A percentile compares a stretch with the other conserved stretches of the same genome.
These are phyloP conservation scores for Doryteuthis pealeii DNA, from an alignment of 1,140 invertebrate species.

Conservation along the genomic window DNA sequence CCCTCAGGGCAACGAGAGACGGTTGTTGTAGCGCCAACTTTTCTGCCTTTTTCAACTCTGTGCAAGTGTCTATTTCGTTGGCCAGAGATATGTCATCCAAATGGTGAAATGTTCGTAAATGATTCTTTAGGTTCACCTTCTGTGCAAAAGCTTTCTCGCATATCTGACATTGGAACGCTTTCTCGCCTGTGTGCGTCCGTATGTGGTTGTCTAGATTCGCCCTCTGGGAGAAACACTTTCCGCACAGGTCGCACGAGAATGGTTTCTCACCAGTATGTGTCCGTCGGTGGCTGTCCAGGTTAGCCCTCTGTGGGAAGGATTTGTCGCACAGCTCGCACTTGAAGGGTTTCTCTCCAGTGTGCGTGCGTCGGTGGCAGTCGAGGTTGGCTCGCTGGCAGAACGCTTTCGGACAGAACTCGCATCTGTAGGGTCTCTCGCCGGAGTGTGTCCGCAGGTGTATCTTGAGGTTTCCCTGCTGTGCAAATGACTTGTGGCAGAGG, in stretches of 20 bases:
- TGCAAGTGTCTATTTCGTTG: too few relatives aligned
- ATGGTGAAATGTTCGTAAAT: not conserved
- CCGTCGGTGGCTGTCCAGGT: not conserved
- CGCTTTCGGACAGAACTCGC: not conserved
- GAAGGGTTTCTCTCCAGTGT: slow-evolving; percentile 87
- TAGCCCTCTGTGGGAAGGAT: not conserved
- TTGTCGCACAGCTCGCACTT: slow-evolving; percentile 64
- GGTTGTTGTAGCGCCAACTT: too few relatives aligned
- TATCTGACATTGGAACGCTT: slow-evolving; percentile 53
- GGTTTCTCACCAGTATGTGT: slow-evolving; percentile 17
- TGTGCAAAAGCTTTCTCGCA: slow-evolving; percentile 12
- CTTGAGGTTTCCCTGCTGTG: slow-evolving; percentile 60
- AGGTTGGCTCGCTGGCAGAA: slow-evolving; percentile 16
- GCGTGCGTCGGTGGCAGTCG: slow-evolving; percentile 84
- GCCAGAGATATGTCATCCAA: too few relatives aligned
- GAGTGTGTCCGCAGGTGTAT: slow-evolving; percentile 44
- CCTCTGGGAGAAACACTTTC: slow-evolving; percentile 94
- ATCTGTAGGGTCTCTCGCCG: slow-evolving; percentile 54
- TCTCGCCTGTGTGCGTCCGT: slow-evolving; percentile 71
- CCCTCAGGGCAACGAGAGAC: too few relatives aligned
- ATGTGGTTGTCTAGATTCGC: slow-evolving; percentile 77
- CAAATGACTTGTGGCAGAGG: slow-evolving; percentile 82
- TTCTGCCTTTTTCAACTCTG: too few relatives aligned
- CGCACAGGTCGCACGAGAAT: slow-evolving; percentile 68
- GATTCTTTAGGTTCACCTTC: slow-evolving; percentile 37